Conservation (phyloP, 2,888 invertebrate genomes). For the Aleiodes leptofemur region DNA sequence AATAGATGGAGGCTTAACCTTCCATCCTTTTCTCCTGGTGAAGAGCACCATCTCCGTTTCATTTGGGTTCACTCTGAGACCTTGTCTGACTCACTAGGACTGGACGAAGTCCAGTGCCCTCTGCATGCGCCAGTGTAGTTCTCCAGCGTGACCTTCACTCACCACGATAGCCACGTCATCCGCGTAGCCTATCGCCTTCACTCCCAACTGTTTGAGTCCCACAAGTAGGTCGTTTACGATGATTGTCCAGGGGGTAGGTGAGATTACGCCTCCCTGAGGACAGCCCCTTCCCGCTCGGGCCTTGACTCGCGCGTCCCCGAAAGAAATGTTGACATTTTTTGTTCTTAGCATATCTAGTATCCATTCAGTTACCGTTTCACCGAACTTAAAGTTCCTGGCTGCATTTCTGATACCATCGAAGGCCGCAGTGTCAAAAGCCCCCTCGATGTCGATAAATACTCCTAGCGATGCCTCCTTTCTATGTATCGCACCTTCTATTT, state of each 20-base stretch:
- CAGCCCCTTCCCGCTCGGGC: constrained; percentile 37
- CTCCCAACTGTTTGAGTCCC: too few species aligned
- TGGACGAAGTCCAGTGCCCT: constrained; percentile 35
- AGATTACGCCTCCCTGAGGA: constrained; percentile 43
- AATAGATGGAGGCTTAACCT: too few species aligned
- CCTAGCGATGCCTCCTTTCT: constrained; percentile 30
- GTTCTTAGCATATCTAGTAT: constrained; percentile 24
- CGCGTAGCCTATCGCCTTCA: constrained; percentile 24
- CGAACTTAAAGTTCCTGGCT: background rate
- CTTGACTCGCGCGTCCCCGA: constrained; percentile 4
- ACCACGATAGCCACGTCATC: constrained; percentile 38
- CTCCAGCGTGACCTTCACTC: constrained; percentile 17
- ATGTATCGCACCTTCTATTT: constrained; percentile 33
- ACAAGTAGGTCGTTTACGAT: constrained; percentile 45
- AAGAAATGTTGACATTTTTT: background rate
- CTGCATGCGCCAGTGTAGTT: constrained; percentile 39
- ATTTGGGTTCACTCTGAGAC: constrained; percentile 40
- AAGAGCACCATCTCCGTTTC: constrained; percentile 49
- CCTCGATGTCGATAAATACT: constrained; percentile 51
- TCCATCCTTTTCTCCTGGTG: constrained; percentile 6
- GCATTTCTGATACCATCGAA: constrained; percentile 23
- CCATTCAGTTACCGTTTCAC: constrained; percentile 15
- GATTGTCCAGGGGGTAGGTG: constrained; percentile 45
- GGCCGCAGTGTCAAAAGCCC: constrained; percentile 49
- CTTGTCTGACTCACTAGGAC: constrained; percentile 32